These are phyloP conservation scores for Drosophila oshimai DNA, from an alignment of 1,140 invertebrate genomes.

Conservation along the genomic window DNA sequence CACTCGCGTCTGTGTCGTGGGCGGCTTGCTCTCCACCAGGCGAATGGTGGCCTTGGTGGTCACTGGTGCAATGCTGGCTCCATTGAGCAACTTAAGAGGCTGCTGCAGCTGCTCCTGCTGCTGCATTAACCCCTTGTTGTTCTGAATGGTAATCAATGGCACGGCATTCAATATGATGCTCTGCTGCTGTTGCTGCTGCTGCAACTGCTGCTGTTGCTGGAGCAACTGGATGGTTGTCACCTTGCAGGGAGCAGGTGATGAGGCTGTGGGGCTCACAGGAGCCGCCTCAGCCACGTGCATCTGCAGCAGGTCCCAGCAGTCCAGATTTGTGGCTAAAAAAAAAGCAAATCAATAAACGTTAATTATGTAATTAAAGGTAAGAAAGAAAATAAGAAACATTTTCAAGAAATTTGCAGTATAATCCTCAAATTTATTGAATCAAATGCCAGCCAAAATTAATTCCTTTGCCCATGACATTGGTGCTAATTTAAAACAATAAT, in stretches of 20 bases:
- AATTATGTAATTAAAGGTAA: too few relatives aligned
- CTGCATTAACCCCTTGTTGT: slow-evolving; percentile 50
- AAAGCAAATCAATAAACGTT: slow-evolving; percentile 6
- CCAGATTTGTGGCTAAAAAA: slow-evolving; percentile 67
- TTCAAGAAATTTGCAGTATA: slow-evolving; percentile 10
- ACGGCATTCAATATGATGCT: slow-evolving; percentile 76
- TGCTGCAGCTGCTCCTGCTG: slow-evolving; percentile 58
- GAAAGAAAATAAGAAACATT: background rate
- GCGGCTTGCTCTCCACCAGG: slow-evolving; percentile 54
- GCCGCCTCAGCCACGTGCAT: slow-evolving; percentile 66
- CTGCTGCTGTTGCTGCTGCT: slow-evolving; percentile 66
- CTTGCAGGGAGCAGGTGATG: slow-evolving; percentile 61
- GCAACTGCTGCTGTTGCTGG: slow-evolving; percentile 54
- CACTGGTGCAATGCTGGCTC: slow-evolving; percentile 36
- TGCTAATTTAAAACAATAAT: slow-evolving; percentile 78
- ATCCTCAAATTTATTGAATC: slow-evolving; percentile 25
- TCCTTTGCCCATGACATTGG: slow-evolving; percentile 76
- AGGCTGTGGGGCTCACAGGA: slow-evolving; percentile 51
- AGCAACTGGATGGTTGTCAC: slow-evolving; percentile 49
- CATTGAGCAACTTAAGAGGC: slow-evolving; percentile 61
- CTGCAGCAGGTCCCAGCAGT: slow-evolving; percentile 80
- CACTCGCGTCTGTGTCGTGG: slow-evolving; percentile 20
- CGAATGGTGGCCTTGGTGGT: slow-evolving; percentile 64
- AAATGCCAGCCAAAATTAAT: slow-evolving; percentile 39
- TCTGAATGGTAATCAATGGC: slow-evolving; percentile 81